phyloP scores from a whole-genome alignment of 2,113 vertebrate genomes.

The Suncus etruscus region DNA sequence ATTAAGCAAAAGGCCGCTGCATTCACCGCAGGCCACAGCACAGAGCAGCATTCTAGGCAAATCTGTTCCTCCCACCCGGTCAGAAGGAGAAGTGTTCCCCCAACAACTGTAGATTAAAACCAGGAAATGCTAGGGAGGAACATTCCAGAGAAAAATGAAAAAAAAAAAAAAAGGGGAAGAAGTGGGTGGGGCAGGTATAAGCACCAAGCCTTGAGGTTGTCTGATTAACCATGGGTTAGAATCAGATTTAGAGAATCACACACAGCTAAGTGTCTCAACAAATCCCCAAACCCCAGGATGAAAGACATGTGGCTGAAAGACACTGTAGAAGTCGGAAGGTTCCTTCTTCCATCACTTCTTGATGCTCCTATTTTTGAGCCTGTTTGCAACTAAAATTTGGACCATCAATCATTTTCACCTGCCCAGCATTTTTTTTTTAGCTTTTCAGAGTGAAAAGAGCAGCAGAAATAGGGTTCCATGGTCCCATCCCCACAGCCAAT shows the following conservation, averaged over 20 bases:
- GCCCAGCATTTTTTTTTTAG: slow-evolving; percentile 43
- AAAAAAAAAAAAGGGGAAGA: background rate
- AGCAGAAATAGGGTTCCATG: slow-evolving; percentile 79
- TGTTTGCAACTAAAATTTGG: slow-evolving; percentile 54
- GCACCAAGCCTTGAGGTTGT: slow-evolving; percentile 54
- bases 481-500: slow-evolving; percentile 84
- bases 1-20: background rate
- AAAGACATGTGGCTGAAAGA: slow-evolving; percentile 44
- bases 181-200: background rate
- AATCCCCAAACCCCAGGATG: slow-evolving; percentile 50
- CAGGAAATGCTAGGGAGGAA: slow-evolving; percentile 64
- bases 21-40: slow-evolving; percentile 54
- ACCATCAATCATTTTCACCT: slow-evolving; percentile 61
- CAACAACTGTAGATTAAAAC: background rate
- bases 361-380: background rate
- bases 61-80: background rate
- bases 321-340: slow-evolving; percentile 60
- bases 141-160: slow-evolving; percentile 57
- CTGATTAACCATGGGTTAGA: slow-evolving; percentile 74
- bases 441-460: slow-evolving; percentile 26
- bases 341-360: slow-evolving; percentile 52
- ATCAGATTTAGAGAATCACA: slow-evolving; percentile 59
- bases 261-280: slow-evolving; percentile 51
- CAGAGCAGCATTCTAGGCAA: slow-evolving; percentile 59
- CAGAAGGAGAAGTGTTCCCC: background rate